Evolutionary conservation across 2,888 invertebrate species (phyloP).

Genomic region (Clistopyga incitator): DNA sequence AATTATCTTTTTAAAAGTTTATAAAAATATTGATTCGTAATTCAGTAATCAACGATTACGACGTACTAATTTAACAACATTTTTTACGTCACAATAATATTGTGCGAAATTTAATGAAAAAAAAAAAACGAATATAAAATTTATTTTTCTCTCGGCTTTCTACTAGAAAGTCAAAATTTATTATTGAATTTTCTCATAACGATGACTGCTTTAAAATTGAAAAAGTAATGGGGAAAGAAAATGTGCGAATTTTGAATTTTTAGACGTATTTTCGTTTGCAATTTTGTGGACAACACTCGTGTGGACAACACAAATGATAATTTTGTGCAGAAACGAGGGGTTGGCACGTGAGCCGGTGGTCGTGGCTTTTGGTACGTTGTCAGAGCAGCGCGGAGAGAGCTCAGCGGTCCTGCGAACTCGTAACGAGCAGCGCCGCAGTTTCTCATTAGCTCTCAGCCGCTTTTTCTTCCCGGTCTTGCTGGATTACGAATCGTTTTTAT

Average conservation of each 20-base stretch:
- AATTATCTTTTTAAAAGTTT: no score
- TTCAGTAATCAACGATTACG: no score
- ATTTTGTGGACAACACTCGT: background rate
- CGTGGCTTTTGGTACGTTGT: conserved; percentile 18
- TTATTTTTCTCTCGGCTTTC: no score
- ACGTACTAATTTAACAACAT: no score
- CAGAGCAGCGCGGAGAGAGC: background rate
- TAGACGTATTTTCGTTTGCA: background rate
- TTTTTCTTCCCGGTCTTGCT: conserved; percentile 72
- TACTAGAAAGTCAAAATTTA: no score
- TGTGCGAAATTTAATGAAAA: no score
- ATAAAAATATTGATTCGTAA: no score
- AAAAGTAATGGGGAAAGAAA: no score
- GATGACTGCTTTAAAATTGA: no score
- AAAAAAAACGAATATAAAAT: no score
- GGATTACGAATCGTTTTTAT: conserved; percentile 79
- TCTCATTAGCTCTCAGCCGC: conserved; percentile 77
- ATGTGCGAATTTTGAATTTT: background rate
- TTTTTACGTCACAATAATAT: no score
- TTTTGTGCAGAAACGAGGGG: background rate
- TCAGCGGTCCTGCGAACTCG: conserved; percentile 17
- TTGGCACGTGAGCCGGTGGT: background rate
- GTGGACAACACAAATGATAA: background rate
- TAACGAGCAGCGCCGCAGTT: conserved; percentile 75
- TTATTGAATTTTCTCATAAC: no score